Evolutionary conservation across 2,888 invertebrate genomes (phyloP).

Genomic region (Zygaena filipendulae): DNA sequence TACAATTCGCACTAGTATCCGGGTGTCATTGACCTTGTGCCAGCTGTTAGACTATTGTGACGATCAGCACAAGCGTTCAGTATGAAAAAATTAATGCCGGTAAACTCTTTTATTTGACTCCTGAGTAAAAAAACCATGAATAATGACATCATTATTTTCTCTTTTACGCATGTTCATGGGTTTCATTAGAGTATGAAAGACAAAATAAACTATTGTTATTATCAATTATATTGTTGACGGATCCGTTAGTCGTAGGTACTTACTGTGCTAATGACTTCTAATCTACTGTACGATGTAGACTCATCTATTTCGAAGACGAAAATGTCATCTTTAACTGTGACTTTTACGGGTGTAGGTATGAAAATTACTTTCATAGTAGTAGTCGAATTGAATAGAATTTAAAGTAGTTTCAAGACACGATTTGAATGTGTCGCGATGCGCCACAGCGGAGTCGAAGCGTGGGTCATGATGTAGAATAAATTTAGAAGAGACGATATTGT

Average conservation of each 20-base stretch:
- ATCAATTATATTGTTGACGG: too few species aligned
- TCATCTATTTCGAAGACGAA: too few species aligned
- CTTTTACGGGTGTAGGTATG: too few species aligned
- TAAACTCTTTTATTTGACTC: slow-evolving; percentile 52
- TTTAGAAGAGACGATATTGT: slow-evolving; percentile 51
- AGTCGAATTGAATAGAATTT: slow-evolving; percentile 27
- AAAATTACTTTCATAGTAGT: not conserved
- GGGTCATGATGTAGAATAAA: slow-evolving; percentile 66
- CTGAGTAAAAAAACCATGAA: slow-evolving; percentile 49
- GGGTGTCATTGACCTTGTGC: slow-evolving; percentile 54
- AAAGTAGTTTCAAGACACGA: slow-evolving; percentile 32
- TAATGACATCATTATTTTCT: slow-evolving; percentile 57
- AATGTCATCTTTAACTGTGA: too few species aligned
- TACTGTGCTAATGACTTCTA: too few species aligned
- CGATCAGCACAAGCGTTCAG: slow-evolving; percentile 36
- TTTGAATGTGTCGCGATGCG: slow-evolving; percentile 28
- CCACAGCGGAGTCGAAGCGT: slow-evolving; percentile 34
- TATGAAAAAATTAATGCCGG: slow-evolving; percentile 37
- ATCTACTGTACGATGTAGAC: too few species aligned
- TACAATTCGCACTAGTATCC: slow-evolving; percentile 58
- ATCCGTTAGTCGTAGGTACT: too few species aligned
- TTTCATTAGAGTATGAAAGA: too few species aligned
- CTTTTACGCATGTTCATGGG: too few species aligned
- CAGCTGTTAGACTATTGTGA: slow-evolving; percentile 62
- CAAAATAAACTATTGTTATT: slow-evolving; percentile 18